Evolutionary conservation across 2,888 invertebrate species (phyloP), one percentile per base, ranked within the genome.

Genomic region (Nasonovia ribisnigri): DNA sequence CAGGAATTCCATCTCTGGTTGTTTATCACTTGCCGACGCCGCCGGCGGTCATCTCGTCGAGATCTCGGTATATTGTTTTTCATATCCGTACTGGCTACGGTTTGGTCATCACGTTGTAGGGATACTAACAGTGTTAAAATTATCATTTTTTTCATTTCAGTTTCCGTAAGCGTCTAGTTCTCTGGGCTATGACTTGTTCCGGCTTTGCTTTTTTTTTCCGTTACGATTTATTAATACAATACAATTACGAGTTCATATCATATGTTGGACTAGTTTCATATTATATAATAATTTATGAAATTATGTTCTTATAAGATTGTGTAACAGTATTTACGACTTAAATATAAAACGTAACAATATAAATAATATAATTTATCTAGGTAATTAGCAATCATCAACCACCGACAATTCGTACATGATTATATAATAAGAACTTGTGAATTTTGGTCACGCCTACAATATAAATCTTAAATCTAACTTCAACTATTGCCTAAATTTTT

Each of bases 1-100:
- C 88, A 88, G 88, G 88, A 88, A 88, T 88, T 51, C 36, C 51
- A 48, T 48, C 51, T 88, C 36, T 24, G 36, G 36, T 36, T 51
- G 48, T 88, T 48, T 48, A 88, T 48, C 87, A n/a, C 20, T 77
- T 20, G 77, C 77, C 77, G 77, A 77, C 77, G 36, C 57, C 57
- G 36, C 77, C 77, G 36, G 77, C 77, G 36, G 36, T 36, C 77
- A 77, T 36, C 77, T 36, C 77, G 77, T 77, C 20, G n/a, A n/a
- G n/a, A 67, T n/a, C 67, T 67, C 67, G 36, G 36, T 20, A 16
- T 36, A 77, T 77, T 77, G 26, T 77, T 77, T 36, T n/a, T n/a
- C 13, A n/a, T 36, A 67, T 67, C 67, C 67, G 77, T 36, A 77
- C 77, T 36, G 77, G 20, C 20, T 42, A 36, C 8, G 77, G 36